Percentiles rank a stretch among this genome's conserved stretches.
Evolutionary conservation across 2,888 invertebrate species (phyloP).

Genomic region (Microchrysa polita): DNA sequence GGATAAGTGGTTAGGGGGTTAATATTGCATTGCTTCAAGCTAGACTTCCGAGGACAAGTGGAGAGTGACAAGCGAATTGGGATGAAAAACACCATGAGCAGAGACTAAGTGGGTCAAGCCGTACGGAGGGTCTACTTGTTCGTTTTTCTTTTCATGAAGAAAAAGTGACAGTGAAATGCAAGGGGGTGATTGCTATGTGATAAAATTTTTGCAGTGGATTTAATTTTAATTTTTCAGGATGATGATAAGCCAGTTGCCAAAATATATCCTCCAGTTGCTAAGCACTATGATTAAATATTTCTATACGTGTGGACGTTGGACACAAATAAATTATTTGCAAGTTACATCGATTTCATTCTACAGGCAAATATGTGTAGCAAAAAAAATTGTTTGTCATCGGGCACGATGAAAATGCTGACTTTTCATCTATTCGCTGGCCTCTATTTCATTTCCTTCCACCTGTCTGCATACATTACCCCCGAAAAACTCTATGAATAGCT

Average conservation of each 20-base stretch:
- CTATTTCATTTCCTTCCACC: slow-evolving; percentile 1
- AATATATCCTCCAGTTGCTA: background rate
- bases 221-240: background rate
- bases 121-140: background rate
- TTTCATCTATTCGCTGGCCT: background rate
- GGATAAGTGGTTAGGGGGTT: slow-evolving; percentile 35
- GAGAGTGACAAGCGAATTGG: background rate
- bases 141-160: background rate
- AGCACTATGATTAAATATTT: too few relatives aligned
- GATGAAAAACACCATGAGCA: slow-evolving; percentile 1
- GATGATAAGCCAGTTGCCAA: background rate
- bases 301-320: too few relatives aligned
- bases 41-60: slow-evolving; percentile 13
- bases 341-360: background rate
- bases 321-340: too few relatives aligned
- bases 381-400: background rate
- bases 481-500: background rate
- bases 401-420: background rate
- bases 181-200: background rate
- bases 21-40: slow-evolving; percentile 9
- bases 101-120: slow-evolving; percentile 30
- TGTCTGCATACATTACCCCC: background rate
- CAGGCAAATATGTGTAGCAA: background rate
- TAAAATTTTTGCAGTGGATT: background rate
- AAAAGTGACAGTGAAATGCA: slow-evolving; percentile 9